Base-by-base conservation (phyloP, 2,888 invertebrate genomes). In the Oligia strigilis region DNA sequence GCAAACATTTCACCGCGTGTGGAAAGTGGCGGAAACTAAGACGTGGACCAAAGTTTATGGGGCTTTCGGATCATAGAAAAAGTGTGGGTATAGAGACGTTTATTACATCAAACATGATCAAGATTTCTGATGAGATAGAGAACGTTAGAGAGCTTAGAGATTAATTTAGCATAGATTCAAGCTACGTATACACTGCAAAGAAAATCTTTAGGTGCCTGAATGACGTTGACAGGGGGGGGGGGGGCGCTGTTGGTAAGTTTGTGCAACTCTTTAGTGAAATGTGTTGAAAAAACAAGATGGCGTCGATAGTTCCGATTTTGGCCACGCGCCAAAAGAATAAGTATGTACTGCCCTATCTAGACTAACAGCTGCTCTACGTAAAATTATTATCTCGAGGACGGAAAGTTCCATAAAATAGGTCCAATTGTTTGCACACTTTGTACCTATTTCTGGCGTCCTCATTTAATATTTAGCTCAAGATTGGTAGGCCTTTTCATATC, bases 1-100 rank as follows among this genome's bases (percentile, higher is more conserved):
- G 90, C 91, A 92, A 93, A 93, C 92, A 93, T 94, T 94, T 95
- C 94, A 93, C 94, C 14, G 87, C 89, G 86, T 78, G 86, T 91
- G 91, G 93, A 94, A 95, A 94, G 93, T 92, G 87, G 90, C 81
- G 80, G 90, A 90, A 91, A 89, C 87, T 82, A 81, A 90, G 84
- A 75, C 81, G 86, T 64, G 78, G 58, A 79, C 72, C n/a, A 70
- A 84, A 82, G 40, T 85, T 85, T 85, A 77, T 75, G 74, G 49
- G 66, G 52, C 75, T 72, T 80, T 76, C 72, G 46, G 36, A 69
- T 65, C n/a, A 1, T 29, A 49, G 85, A 67, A 81, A 74, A 77
- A 85, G 64, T 81, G 58, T 74, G 23, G 62, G 23, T 64, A 73
- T 17, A 11, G n/a, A 60, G 5, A 55, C 43, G 19, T 17, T 46